Evolutionary conservation across 35 echinoderm and acorn worm genomes (phyloP), one percentile per base, ranked within the genome.

Genomic region (Holothuria glaberrima): DNA sequence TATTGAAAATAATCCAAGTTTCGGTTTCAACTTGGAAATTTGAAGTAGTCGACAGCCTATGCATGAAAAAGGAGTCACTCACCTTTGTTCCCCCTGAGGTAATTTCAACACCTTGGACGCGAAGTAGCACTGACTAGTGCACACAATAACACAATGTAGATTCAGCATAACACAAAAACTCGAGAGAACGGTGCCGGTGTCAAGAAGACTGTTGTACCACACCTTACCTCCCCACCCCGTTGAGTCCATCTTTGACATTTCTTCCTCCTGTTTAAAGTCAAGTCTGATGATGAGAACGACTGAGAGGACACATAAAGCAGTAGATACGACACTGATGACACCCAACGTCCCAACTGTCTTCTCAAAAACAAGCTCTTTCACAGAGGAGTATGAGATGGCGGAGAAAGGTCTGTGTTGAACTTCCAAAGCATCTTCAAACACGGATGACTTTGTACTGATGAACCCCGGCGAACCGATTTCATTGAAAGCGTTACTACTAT

Each of bases 21-120:
- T 54, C 50, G 16, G 50, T 54, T 54, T 12, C 50, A 54, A 17
- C 13, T 54, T 14, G 50, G 36, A 7, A 41, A 2, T 7, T 41
- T 54, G 50, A 17, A 17, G 10, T 1, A 54, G 1, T 54, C 50
- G 13, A 46, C 44, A 4, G 10, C 44, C 44, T 5, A 10, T 46
- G n/a, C n/a, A n/a, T n/a, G n/a, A 46, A 46, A 46, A 54, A 9
- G 50, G 13, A 54, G 3, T 29, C 22, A 73, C 44, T 78, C 88
- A 97, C 95, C 95, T 94, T 69, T 97, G 92, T 89, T 94, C 95
- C 54, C 95, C 95, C 59, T 97, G 95, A 33, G 95, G 95, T 24
- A 97, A 68, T 88, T 97, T 97, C 59, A 97, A 66, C 95, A 97
- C 94, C 86, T 97, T 97, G 33, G 95, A 88, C 2, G 95, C 90